phyloP scores from a whole-genome alignment of 2,888 invertebrate species.

The Ochlodes sylvanus region DNA sequence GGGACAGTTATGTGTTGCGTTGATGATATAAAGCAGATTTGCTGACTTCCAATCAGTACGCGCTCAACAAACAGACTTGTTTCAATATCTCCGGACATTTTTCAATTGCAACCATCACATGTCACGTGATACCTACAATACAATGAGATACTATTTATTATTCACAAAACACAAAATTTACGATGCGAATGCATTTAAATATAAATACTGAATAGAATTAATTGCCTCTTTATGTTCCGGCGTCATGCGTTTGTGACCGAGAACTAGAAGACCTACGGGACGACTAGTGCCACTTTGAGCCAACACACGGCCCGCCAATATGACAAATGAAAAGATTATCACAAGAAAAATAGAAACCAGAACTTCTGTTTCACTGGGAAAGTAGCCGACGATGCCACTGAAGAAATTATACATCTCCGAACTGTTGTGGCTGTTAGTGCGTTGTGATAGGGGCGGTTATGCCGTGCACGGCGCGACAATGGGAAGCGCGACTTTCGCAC shows the following conservation, averaged over 20 bases:
- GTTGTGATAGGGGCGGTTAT: slow-evolving; percentile 8
- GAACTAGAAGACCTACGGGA: neutral
- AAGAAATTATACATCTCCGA: slow-evolving; percentile 70
- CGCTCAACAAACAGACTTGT: too few relatives aligned
- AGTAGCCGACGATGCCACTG: slow-evolving; percentile 63
- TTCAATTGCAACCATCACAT: too few relatives aligned
- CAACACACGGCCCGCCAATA: neutral
- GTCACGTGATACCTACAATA: neutral
- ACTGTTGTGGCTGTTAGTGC: slow-evolving; percentile 49
- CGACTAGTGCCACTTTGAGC: neutral
- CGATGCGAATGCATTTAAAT: slow-evolving; percentile 2
- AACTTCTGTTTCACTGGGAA: slow-evolving; percentile 60
- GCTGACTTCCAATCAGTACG: too few relatives aligned
- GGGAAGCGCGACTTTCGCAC: slow-evolving; percentile 5
- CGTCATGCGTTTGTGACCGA: neutral
- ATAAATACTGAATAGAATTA: neutral
- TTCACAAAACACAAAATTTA: neutral
- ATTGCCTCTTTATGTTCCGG: slow-evolving; percentile 12
- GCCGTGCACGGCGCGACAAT: neutral
- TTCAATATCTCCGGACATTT: too few relatives aligned
- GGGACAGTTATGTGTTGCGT: too few relatives aligned
- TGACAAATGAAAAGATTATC: neutral
- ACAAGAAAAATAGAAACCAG: slow-evolving; percentile 30
- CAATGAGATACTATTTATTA: neutral
- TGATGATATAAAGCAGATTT: too few relatives aligned